phyloP scores from a whole-genome alignment of 2,113 vertebrate genomes.

The Alouatta palliata region DNA sequence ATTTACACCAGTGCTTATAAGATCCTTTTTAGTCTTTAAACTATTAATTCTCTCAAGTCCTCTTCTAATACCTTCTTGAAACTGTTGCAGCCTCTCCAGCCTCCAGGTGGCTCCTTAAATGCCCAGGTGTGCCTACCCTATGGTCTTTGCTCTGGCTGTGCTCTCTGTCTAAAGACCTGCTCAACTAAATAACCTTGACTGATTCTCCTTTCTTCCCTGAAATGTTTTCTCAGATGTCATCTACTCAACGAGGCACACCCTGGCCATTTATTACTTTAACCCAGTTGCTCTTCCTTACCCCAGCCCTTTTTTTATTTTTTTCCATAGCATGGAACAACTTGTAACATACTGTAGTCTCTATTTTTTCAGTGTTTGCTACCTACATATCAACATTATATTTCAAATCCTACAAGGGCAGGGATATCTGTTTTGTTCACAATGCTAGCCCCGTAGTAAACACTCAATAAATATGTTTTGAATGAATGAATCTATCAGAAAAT shows the following conservation, averaged over 20 bases:
- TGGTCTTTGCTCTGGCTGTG: not conserved
- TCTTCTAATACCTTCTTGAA: not conserved
- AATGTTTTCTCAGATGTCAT: not conserved
- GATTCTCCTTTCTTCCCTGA: not conserved
- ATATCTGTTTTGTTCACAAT: not conserved
- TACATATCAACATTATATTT: not conserved
- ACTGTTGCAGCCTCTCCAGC: not conserved
- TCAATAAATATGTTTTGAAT: not conserved
- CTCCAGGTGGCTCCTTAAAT: not conserved
- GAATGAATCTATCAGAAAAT: not conserved
- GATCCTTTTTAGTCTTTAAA: not conserved
- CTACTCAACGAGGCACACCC: not conserved
- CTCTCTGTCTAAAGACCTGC: not conserved
- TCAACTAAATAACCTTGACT: not conserved
- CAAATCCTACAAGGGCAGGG: not conserved
- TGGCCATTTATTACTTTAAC: not conserved
- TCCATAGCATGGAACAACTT: not conserved
- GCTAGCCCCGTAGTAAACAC: not conserved
- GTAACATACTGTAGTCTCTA: not conserved
- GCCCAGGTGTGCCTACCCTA: fast-evolving
- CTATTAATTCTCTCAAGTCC: not conserved
- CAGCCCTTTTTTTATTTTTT: not conserved
- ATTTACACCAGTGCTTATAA: not conserved
- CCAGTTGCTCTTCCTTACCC: not conserved
- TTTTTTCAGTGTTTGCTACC: not conserved